Evolutionary conservation across 2,113 vertebrate species (phyloP).

Genomic region (Onychostoma macrolepis): DNA sequence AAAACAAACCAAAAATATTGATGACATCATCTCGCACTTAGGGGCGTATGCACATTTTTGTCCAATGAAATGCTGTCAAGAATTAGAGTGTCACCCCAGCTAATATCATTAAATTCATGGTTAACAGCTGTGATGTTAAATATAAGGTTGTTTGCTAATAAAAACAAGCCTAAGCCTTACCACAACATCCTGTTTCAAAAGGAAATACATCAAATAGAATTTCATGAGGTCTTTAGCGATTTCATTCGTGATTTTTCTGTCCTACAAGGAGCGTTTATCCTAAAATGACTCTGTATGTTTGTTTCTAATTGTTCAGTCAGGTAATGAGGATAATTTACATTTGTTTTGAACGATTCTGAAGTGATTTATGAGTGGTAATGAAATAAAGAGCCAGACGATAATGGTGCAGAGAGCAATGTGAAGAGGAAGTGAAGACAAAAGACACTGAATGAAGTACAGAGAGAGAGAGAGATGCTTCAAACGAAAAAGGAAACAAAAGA

Average conservation of each 20-base stretch:
- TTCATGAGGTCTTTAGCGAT: background rate
- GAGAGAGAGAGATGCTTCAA: slow-evolving; percentile 22
- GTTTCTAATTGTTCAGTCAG: slow-evolving; percentile 11
- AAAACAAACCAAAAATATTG: background rate
- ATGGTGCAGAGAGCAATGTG: background rate
- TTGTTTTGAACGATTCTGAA: background rate
- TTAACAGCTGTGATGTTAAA: background rate
- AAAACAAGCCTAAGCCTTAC: background rate
- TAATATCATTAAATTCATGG: background rate
- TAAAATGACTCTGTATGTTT: background rate
- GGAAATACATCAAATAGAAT: background rate
- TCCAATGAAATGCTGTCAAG: background rate
- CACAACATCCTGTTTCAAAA: background rate
- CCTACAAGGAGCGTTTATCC: background rate
- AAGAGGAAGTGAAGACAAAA: slow-evolving; percentile 1
- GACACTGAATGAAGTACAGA: background rate
- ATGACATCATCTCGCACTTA: background rate
- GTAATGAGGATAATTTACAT: slow-evolving; percentile 28
- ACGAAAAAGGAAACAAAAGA: background rate
- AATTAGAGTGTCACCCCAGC: background rate
- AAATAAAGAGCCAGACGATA: slow-evolving; percentile 1
- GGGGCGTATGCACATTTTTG: background rate
- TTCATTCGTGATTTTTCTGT: background rate
- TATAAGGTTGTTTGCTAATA: background rate
- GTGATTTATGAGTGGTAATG: slow-evolving; percentile 4